Evolutionary conservation across 2,113 vertebrate genomes (phyloP).

Genomic region (Addax nasomaculatus): DNA sequence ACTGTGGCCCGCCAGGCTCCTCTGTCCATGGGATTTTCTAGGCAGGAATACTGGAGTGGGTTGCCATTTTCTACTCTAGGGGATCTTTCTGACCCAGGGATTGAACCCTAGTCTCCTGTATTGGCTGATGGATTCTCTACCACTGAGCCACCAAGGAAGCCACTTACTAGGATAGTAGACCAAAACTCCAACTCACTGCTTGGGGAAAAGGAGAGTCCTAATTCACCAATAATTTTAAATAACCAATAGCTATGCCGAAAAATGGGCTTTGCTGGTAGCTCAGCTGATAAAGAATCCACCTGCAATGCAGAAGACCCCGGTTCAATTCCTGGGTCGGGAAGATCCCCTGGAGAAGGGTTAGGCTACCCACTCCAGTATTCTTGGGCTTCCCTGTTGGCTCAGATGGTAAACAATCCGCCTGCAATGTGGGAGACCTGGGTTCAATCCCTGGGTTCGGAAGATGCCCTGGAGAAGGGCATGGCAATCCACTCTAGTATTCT

Average conservation of each 20-base stretch:
- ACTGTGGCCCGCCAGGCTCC: neutral
- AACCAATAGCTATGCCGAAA: neutral
- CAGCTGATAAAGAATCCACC: neutral
- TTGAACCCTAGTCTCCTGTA: neutral
- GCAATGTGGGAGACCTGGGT: accelerated
- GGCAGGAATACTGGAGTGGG: neutral
- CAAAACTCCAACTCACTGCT: neutral
- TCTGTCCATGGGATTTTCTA: neutral
- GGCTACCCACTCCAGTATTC: neutral
- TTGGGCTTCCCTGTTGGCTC: neutral
- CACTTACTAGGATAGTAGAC: neutral
- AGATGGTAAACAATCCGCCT: neutral
- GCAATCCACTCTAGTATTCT: neutral
- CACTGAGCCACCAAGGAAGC: neutral
- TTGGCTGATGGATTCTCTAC: neutral
- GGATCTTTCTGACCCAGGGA: neutral
- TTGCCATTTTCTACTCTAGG: neutral
- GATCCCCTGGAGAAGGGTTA: neutral
- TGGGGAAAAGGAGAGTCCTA: neutral
- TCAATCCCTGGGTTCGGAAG: neutral
- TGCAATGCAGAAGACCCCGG: neutral
- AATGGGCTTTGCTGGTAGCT: neutral
- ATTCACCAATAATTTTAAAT: neutral
- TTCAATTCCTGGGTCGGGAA: neutral
- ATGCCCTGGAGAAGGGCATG: neutral